phyloP scores from a whole-genome alignment of 2,888 invertebrate species.

The Cheilosia scutellata region DNA sequence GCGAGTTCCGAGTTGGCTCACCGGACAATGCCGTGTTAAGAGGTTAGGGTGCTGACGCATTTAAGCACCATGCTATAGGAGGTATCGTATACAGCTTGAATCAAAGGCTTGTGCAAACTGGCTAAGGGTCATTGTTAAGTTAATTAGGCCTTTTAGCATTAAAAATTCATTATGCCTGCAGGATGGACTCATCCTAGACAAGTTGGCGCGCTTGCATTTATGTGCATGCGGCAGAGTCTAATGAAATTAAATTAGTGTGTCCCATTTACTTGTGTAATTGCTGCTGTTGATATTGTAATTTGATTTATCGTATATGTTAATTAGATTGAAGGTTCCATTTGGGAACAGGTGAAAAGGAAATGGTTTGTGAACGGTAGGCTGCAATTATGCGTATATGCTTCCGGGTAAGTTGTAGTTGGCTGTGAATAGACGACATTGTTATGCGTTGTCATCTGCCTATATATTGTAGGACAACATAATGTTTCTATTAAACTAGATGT shows the following conservation, averaged over 20 bases:
- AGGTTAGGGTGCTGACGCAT: slow-evolving; percentile 65
- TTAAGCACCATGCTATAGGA: slow-evolving; percentile 50
- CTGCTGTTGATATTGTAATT: slow-evolving; percentile 76
- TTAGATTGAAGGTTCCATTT: slow-evolving; percentile 77
- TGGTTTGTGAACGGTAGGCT: slow-evolving; percentile 31
- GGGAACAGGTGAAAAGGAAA: slow-evolving; percentile 50
- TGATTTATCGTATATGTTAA: slow-evolving; percentile 79
- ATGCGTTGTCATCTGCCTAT: no score
- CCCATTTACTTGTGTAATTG: slow-evolving; percentile 64
- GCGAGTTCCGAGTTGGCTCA: slow-evolving; percentile 24
- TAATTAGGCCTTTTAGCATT: slow-evolving; percentile 79
- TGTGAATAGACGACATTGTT: not conserved
- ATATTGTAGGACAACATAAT: no score
- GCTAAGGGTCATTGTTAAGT: slow-evolving; percentile 78
- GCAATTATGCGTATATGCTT: slow-evolving; percentile 26
- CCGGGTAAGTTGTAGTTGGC: not conserved
- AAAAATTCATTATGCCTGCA: slow-evolving; percentile 77
- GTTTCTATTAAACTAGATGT: no score
- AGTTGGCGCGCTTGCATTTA: slow-evolving; percentile 60
- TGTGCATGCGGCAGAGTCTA: slow-evolving; percentile 58
- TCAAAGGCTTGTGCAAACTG: slow-evolving; percentile 55
- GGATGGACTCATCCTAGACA: slow-evolving; percentile 57
- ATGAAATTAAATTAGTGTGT: slow-evolving; percentile 74
- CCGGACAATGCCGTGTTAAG: slow-evolving; percentile 38
- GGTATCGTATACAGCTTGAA: slow-evolving; percentile 13